Evolutionary conservation across 92 coral and sea anemone genomes (phyloP), one percentile per base, ranked within the genome.

Genomic region (Parazoanthus swiftii): DNA sequence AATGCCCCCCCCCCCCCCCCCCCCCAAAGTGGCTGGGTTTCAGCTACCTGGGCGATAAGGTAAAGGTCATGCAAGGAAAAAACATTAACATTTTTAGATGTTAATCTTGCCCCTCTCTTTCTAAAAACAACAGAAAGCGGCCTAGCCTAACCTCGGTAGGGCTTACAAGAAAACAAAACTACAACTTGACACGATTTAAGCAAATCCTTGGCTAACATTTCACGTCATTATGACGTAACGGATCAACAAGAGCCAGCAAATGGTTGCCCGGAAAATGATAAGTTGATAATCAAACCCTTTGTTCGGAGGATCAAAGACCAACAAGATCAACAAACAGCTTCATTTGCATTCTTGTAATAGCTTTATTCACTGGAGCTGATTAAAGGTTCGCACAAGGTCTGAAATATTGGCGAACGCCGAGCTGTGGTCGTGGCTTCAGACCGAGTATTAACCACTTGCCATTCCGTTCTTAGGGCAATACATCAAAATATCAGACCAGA

Each of bases 281-380:
- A 84, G 58, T 29, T 48, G 87, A 84, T 84, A 84, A 84, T 68
- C 77, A 50, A 46, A 79, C 4, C 87, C 77, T 66, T 84, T 84
- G 87, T 84, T 84, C 75, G 87, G 43, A 29, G 25, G 87, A 76
- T 84, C 79, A 26, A 84, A 70, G n/a, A 18, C 78, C 78, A 54
- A 70, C 78, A 70, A 84, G 70, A 18, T 33, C 87, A 84, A 84
- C 25, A 71, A 48, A 84, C 77, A 29, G 78, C 79, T 71, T 84
- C 87, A 84, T 84, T 84, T 84, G 87, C 87, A 84, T 84, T 84
- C 87, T 54, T 84, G 79, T 84, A 84, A 84, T 84, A 72, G 87
- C 86, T 82, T 82, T 67, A 82, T 82, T 67, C 65, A 68, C 58
- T 71, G 87, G 79, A 46, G 87, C 87, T 29, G 87, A 84, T 84